Conservation (phyloP, 2,797 vertebrate genomes). For the Rhynchonycteris naso region DNA sequence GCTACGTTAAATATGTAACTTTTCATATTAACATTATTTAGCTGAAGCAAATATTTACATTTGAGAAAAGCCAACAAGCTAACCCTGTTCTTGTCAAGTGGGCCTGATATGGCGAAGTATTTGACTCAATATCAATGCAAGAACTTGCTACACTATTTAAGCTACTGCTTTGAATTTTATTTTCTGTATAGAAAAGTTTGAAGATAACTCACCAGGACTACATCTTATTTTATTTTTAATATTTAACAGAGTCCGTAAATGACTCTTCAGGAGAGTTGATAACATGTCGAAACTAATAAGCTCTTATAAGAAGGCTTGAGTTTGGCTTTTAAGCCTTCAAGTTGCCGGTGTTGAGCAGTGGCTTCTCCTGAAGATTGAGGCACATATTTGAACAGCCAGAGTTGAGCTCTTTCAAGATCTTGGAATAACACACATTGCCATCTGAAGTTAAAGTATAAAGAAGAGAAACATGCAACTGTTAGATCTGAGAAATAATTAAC, state of each 20-base stretch:
- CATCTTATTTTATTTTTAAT: slow-evolving; percentile 59
- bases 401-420: slow-evolving; percentile 29
- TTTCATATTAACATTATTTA: slow-evolving; percentile 45
- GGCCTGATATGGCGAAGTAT: neutral
- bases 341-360: slow-evolving; percentile 63
- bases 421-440: slow-evolving; percentile 51
- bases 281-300: slow-evolving; percentile 68
- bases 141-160: neutral
- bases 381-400: slow-evolving; percentile 69
- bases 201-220: slow-evolving; percentile 48
- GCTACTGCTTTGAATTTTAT: neutral
- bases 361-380: slow-evolving; percentile 54
- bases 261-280: slow-evolving; percentile 58
- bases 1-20: neutral
- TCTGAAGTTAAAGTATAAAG: neutral
- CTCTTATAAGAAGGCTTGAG: slow-evolving; percentile 67
- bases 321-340: slow-evolving; percentile 64
- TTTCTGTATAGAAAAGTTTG: slow-evolving; percentile 49
- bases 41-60: slow-evolving; percentile 58
- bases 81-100: neutral
- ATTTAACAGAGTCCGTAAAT: slow-evolving; percentile 31
- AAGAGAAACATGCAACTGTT: slow-evolving; percentile 52
- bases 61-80: slow-evolving; percentile 43
- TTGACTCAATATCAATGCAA: slow-evolving; percentile 48
- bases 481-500: slow-evolving; percentile 59